Evolutionary conservation across 2,797 vertebrate genomes (phyloP).

Genomic region (Ibycter americanus): DNA sequence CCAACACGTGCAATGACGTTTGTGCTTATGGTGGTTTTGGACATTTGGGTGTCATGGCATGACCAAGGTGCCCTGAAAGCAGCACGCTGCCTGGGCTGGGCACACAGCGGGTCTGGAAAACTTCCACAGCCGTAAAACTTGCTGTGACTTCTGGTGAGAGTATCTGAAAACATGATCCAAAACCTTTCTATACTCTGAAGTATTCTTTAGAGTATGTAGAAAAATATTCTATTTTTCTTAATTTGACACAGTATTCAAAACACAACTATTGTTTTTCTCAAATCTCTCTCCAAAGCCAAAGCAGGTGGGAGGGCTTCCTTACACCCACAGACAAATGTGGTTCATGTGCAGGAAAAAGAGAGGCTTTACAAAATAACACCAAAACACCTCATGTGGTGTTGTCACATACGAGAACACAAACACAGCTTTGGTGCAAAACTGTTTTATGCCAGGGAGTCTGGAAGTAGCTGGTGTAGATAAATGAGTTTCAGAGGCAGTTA

Average conservation of each 20-base stretch:
- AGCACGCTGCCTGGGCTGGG: fast-evolving
- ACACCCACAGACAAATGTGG: background rate
- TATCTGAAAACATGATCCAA: background rate
- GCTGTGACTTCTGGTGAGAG: background rate
- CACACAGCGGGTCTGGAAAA: background rate
- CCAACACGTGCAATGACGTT: fast-evolving
- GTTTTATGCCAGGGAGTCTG: slow-evolving; percentile 33
- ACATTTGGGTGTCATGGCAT: background rate
- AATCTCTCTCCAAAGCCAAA: background rate
- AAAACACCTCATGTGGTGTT: slow-evolving; percentile 49
- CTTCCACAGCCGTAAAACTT: background rate
- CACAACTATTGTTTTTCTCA: background rate
- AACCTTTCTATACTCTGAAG: background rate
- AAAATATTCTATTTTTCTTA: background rate
- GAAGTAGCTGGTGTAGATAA: slow-evolving; percentile 40
- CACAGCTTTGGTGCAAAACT: slow-evolving; percentile 57
- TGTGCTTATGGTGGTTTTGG: background rate
- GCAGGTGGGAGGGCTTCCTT: background rate
- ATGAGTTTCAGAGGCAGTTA: slow-evolving; percentile 14
- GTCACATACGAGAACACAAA: slow-evolving; percentile 53
- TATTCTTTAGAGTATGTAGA: background rate
- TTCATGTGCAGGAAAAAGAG: slow-evolving; percentile 1
- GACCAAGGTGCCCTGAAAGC: background rate
- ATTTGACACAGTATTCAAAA: background rate
- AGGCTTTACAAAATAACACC: slow-evolving; percentile 39